Base-by-base conservation (phyloP, 2,797 vertebrate genomes). In the Periophthalmus magnuspinnatus region DNA sequence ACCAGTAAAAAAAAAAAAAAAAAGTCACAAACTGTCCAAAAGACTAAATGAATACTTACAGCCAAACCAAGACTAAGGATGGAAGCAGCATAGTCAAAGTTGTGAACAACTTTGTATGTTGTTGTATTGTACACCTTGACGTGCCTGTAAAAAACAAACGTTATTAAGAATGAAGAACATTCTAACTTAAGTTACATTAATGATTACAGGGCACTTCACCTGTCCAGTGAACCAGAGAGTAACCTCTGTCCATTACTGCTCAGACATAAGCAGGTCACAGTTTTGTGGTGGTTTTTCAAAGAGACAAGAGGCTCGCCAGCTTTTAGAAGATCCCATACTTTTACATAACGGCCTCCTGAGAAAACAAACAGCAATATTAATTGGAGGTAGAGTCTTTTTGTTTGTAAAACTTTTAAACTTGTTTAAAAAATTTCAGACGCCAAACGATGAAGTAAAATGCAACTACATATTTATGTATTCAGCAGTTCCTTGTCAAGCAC, bases 281-380 rank as follows among this genome's bases (percentile, higher is more conserved):
- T 99, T 91, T 99, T 99, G 89, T 99, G 97, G 79, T 99, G 97
- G 89, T 99, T 97, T 90, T 93, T 98, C 82, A 99, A 89, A 16
- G 96, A 98, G 58, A 97, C 96, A 2, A 99, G 86, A 41, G 95
- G 90, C 48, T 97, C 96, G 22, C 98, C 98, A 1, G 96, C 95
- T 93, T 96, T 99, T 0, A 99, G 86, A 69, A 99, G 81, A 88
- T 99, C 97, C 98, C 98, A 99, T 50, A 99, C 93, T 90, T 98
- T 99, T 68, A 99, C 94, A 22, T 95, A 95, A 1, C 97, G 94
- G 1, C 97, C 97, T 34, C 97, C 97, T 99, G 10, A 52, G 70
- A 10, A 77, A 32, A 71, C 24, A 0, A 2, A 78, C 5, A 2
- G 14, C 0, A 11, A 55, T 58, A 13, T 47, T 1, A 13, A 55